A percentile compares a stretch with the other conserved stretches of the same genome.
Conservation (phyloP, 2,888 invertebrate species). For the Furcula furcula region DNA sequence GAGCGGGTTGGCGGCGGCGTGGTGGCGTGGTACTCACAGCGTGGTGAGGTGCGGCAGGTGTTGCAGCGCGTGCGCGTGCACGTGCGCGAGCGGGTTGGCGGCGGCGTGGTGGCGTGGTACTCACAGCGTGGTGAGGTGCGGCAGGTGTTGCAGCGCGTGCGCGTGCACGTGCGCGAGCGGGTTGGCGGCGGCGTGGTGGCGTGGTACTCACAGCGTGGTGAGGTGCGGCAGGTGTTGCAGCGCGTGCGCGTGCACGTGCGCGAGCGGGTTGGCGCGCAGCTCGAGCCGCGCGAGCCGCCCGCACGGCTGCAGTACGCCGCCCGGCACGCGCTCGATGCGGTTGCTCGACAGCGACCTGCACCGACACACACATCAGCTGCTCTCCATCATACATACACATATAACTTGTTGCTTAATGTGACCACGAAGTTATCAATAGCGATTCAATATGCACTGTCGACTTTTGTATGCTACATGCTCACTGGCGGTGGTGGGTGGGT, state of each 20-base stretch:
- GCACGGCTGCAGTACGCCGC: constrained; percentile 85
- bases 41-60: not conserved
- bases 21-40: not conserved
- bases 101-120: not conserved
- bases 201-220: constrained; percentile 60
- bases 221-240: constrained; percentile 88
- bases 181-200: not conserved
- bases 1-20: not conserved
- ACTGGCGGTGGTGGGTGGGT: too few relatives aligned
- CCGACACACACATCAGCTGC: constrained; percentile 11
- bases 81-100: not conserved
- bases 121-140: not conserved
- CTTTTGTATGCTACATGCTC: too few relatives aligned
- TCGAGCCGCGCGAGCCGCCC: constrained; percentile 88
- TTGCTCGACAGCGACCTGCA: constrained; percentile 92
- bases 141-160: not conserved
- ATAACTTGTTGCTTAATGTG: too few relatives aligned
- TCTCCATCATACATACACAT: too few relatives aligned
- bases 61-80: not conserved
- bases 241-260: constrained; percentile 85
- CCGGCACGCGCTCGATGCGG: constrained; percentile 88
- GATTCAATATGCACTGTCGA: too few relatives aligned
- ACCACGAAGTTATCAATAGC: too few relatives aligned
- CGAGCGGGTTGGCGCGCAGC: constrained; percentile 91
- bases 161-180: too few relatives aligned